phyloP scores from a whole-genome alignment of 2,888 invertebrate genomes.

The Dermolepida albohirtum region DNA sequence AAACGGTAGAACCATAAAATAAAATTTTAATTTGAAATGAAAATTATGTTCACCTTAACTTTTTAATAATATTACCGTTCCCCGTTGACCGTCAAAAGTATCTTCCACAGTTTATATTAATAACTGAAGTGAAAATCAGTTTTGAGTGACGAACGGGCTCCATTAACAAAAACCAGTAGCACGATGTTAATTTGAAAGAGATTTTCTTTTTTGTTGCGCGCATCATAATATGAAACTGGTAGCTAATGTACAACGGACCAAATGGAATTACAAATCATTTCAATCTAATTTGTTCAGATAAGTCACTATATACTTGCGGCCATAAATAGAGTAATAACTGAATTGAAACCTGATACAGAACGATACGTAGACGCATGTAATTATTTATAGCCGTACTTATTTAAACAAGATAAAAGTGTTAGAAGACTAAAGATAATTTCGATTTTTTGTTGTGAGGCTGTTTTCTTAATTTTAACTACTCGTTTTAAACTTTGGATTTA shows the following conservation, averaged over 20 bases:
- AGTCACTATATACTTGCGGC: constrained; percentile 28
- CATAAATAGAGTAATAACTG: constrained; percentile 36
- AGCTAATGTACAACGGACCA: constrained; percentile 55
- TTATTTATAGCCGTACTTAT: no score
- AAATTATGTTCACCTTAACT: constrained; percentile 47
- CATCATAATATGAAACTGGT: constrained; percentile 51
- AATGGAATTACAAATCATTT: constrained; percentile 52
- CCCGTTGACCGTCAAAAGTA: constrained; percentile 44
- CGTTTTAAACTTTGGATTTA: no score
- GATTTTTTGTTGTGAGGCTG: no score
- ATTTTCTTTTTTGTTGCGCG: constrained; percentile 55
- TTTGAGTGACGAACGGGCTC: constrained; percentile 53
- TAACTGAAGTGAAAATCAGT: constrained; percentile 57
- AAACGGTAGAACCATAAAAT: constrained; percentile 35
- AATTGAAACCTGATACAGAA: constrained; percentile 31
- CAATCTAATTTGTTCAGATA: constrained; percentile 46
- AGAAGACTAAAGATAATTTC: no score
- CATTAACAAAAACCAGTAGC: constrained; percentile 63
- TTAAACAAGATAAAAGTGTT: no score
- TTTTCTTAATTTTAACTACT: no score
- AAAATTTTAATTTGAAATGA: constrained; percentile 47
- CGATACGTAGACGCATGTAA: background rate
- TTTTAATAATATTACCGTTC: constrained; percentile 42
- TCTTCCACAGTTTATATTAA: constrained; percentile 52
- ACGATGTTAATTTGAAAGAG: constrained; percentile 61